Evolutionary conservation across 2,888 invertebrate species (phyloP).

Genomic region (Drosophila colorata): DNA sequence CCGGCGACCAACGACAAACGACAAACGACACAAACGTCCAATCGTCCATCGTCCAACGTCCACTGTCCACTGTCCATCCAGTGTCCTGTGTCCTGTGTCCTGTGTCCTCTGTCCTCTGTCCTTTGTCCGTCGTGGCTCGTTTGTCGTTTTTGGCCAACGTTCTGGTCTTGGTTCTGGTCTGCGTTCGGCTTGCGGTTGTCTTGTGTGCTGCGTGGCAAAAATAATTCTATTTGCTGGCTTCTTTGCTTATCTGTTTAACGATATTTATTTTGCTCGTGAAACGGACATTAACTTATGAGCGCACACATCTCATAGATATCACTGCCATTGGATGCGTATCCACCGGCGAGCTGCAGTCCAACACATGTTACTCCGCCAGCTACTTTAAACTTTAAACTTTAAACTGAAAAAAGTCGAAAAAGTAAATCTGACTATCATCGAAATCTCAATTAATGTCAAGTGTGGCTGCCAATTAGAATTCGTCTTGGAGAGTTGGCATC

Average conservation of each 20-base stretch:
- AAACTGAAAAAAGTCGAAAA: too few relatives aligned
- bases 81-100: constrained; percentile 10
- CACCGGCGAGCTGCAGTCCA: neutral
- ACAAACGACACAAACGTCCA: constrained; percentile 29
- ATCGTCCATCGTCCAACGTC: constrained; percentile 10
- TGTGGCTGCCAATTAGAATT: too few relatives aligned
- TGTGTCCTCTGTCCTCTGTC: constrained; percentile 15
- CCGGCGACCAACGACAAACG: constrained; percentile 43
- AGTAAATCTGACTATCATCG: too few relatives aligned
- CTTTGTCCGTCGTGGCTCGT: constrained; percentile 33
- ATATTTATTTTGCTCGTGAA: constrained; percentile 61
- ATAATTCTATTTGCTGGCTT: constrained; percentile 71
- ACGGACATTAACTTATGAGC: constrained; percentile 57
- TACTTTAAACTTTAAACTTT: too few relatives aligned
- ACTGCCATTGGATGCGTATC: constrained; percentile 5
- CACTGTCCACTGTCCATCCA: constrained; percentile 5
- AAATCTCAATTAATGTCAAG: too few relatives aligned
- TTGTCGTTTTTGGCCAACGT: constrained; percentile 34
- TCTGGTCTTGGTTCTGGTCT: constrained; percentile 8
- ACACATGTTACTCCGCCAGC: neutral
- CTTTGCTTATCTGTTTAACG: constrained; percentile 68
- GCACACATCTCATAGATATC: constrained; percentile 32
- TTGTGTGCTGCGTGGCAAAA: constrained; percentile 47
- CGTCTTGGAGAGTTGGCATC: too few relatives aligned
- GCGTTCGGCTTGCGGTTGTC: constrained; percentile 24